Evolutionary conservation across 1,140 invertebrate species (phyloP), one percentile per base, ranked within the genome.

Genomic region (Drosophila bocki): DNA sequence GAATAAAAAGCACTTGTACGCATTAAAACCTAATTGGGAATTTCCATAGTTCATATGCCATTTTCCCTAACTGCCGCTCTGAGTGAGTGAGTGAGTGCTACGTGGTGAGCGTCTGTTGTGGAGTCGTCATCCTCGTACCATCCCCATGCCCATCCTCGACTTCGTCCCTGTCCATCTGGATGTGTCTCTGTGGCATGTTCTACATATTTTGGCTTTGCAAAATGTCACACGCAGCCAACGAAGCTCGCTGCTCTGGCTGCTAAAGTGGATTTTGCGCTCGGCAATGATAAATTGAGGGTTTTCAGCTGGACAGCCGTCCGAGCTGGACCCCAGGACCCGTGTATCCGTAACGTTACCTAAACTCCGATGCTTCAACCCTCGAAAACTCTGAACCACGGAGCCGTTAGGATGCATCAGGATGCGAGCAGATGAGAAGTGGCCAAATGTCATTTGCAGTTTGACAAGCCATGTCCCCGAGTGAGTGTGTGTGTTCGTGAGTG

Each of bases 21-120:
- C 85, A 90, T 90, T 90, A 90, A 90, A 90, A 90, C 78, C 85
- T 90, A 90, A 90, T 90, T 90, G 85, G 85, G 81, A 90, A 90
- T 90, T 90, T 90, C 85, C 85, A 90, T 90, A 88, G 85, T 88
- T 90, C 85, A 87, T 87, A 80, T 90, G 85, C 75, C 69, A 81
- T 85, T 75, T 88, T 81, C 85, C 70, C 85, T 75, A 74, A 84
- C 85, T 65, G 72, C 78, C 48, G 41, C 48, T 35, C 32, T 19
- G 37, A 56, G 47, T 59, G 11, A 44, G 44, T 57, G 33, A 56
- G 4, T 53, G 42, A 47, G 47, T 80, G 45, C 15, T 68, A 67
- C 61, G 65, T 65, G 67, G 67, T 39, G 48, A 54, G 57, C 19
- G 37, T 33, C 29, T 65, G 57, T 44, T 45, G 61, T 44, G 12